phyloP scores from a whole-genome alignment of 92 coral and sea anemone species.

The Zoanthus sociatus region DNA sequence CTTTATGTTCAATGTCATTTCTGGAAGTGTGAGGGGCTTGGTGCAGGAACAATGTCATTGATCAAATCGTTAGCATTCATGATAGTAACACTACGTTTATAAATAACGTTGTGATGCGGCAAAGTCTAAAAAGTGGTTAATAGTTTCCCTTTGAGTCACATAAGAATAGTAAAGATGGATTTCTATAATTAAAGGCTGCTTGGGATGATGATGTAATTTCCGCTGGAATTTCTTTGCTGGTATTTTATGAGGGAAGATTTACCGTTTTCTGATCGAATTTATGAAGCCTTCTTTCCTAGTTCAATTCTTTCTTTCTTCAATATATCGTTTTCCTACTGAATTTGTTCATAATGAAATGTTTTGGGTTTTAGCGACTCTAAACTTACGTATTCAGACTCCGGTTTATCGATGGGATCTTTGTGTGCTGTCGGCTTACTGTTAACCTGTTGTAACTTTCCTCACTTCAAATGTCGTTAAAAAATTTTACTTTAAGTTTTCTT shows the following conservation, averaged over 20 bases:
- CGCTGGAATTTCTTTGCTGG: neutral
- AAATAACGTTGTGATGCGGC: neutral
- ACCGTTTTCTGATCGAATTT: neutral
- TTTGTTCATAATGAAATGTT: neutral
- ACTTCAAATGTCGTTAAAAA: neutral
- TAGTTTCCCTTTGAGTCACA: neutral
- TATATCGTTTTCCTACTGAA: neutral
- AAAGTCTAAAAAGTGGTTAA: neutral
- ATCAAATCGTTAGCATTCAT: neutral
- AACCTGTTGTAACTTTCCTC: neutral
- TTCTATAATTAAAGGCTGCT: neutral
- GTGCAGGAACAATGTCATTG: neutral
- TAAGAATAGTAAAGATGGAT: neutral
- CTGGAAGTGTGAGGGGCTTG: neutral
- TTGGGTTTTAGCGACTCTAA: neutral
- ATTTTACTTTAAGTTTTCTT: neutral
- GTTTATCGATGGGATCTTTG: neutral
- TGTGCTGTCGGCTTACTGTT: neutral
- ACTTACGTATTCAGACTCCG: neutral
- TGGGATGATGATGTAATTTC: neutral
- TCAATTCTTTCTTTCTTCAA: constrained; percentile 4
- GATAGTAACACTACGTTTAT: neutral
- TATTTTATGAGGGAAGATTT: neutral
- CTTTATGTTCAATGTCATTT: neutral
- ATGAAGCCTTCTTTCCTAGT: neutral